Conservation (phyloP, 1,140 invertebrate species). For the Trachelipus rathkii region DNA sequence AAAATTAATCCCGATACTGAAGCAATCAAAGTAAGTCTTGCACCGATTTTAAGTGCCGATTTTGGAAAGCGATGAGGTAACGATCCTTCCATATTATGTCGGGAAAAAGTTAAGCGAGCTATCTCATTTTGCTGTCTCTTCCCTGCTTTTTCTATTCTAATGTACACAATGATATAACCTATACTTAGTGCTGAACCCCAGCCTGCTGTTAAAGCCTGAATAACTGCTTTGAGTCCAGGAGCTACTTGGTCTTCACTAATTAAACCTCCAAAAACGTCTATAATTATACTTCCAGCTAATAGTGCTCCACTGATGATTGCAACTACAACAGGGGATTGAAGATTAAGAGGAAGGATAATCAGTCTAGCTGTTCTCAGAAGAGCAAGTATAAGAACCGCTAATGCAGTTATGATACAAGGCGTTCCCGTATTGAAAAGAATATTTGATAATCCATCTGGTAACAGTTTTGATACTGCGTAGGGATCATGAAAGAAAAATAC, state of each 20-base stretch:
- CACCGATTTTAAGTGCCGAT: conserved; percentile 12
- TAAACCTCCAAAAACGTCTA: conserved; percentile 26
- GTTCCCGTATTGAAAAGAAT: conserved; percentile 28
- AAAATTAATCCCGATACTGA: conserved; percentile 19
- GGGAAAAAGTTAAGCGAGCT: conserved; percentile 20
- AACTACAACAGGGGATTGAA: conserved; percentile 17
- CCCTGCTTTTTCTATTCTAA: conserved; percentile 25
- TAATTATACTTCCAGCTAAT: conserved; percentile 21
- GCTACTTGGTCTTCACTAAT: conserved; percentile 19
- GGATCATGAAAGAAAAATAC: conserved; percentile 32
- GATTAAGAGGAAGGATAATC: conserved; percentile 23
- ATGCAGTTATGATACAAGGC: conserved; percentile 24
- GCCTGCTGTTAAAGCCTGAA: conserved; percentile 27
- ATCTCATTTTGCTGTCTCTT: conserved; percentile 23
- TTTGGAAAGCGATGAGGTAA: conserved; percentile 21
- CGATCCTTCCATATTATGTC: conserved; percentile 21
- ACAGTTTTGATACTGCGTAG: conserved; percentile 7
- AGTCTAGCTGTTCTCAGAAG: conserved; percentile 25
- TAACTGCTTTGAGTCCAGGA: conserved; percentile 22
- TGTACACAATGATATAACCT: conserved; percentile 27
- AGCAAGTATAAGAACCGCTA: conserved; percentile 25
- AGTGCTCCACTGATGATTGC: conserved; percentile 18
- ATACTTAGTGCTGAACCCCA: conserved; percentile 26
- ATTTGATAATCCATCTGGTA: conserved; percentile 26
- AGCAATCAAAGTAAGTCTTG: conserved; percentile 25